A percentile compares a stretch with the other conserved stretches of the same genome.
These are phyloP conservation scores for Dipus sagitta DNA, from an alignment of 2,797 vertebrate genomes.

Conservation along the genomic window DNA sequence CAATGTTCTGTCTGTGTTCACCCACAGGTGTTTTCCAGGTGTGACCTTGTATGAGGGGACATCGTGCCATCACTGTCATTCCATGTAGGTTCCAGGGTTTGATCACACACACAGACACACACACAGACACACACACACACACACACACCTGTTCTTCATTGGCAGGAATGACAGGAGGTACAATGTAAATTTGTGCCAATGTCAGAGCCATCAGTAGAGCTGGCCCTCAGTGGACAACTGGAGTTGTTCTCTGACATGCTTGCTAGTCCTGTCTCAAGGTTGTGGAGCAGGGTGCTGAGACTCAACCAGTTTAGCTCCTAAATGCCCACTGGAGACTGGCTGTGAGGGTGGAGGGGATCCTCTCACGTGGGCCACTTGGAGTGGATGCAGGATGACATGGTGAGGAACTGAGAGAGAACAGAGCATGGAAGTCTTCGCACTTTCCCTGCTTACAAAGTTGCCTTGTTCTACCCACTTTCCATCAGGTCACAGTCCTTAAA, in stretches of 20 bases:
- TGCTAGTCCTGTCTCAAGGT: background rate
- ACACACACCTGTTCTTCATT: background rate
- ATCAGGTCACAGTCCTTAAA: background rate
- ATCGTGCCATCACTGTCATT: accelerated
- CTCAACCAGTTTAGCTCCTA: background rate
- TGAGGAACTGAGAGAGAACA: background rate
- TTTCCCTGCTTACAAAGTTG: background rate
- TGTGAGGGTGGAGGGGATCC: background rate
- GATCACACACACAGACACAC: background rate
- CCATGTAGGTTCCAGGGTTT: accelerated
- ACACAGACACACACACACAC: background rate
- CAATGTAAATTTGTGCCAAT: background rate
- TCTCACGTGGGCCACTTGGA: accelerated
- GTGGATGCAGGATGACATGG: background rate
- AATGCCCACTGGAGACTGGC: background rate
- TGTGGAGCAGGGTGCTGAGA: background rate
- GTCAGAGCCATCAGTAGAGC: background rate
- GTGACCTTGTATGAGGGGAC: background rate
- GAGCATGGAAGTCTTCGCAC: background rate
- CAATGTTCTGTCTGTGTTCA: accelerated
- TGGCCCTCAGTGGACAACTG: accelerated
- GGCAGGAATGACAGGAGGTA: background rate
- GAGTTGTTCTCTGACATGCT: background rate
- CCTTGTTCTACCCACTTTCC: too few relatives aligned
- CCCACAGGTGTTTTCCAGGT: background rate